phyloP scores from a whole-genome alignment of 2,888 invertebrate species.

The Hydraecia micacea region DNA sequence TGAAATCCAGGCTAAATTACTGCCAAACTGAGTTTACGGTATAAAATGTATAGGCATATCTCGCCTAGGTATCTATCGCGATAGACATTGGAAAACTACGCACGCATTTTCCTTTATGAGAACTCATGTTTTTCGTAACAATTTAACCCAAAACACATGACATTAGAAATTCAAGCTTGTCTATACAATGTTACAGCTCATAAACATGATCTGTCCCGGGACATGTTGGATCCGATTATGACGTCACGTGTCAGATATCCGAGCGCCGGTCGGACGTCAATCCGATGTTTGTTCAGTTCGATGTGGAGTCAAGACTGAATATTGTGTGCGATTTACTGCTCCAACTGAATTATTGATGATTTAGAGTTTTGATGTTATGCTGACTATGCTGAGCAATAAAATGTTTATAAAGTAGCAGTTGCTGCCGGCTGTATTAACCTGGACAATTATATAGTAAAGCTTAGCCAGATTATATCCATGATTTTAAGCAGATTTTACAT shows the following conservation, averaged over 20 bases:
- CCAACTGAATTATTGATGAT: not conserved
- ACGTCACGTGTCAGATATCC: conserved; percentile 48
- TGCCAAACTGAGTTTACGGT: not conserved
- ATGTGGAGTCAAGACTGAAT: not conserved
- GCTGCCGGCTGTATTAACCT: not conserved
- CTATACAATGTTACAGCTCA: not conserved
- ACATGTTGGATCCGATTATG: conserved; percentile 42
- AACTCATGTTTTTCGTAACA: not conserved
- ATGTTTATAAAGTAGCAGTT: not conserved
- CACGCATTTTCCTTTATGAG: not conserved
- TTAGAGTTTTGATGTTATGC: not conserved
- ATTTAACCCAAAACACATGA: not conserved
- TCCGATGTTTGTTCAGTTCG: conserved; percentile 13
- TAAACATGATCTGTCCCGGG: conserved; percentile 27
- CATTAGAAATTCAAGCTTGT: not conserved
- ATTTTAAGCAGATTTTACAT: not conserved
- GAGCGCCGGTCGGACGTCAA: conserved; percentile 11
- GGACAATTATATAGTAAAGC: too few relatives aligned
- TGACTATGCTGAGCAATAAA: not conserved
- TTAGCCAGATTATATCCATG: not conserved
- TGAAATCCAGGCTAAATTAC: not conserved
- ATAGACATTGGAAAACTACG: not conserved
- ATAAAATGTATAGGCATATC: not conserved
- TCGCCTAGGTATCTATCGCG: not conserved
- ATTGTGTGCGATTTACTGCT: conserved; percentile 7